Base-by-base conservation (phyloP, 2,888 invertebrate species). In the Pollenia labialis region DNA sequence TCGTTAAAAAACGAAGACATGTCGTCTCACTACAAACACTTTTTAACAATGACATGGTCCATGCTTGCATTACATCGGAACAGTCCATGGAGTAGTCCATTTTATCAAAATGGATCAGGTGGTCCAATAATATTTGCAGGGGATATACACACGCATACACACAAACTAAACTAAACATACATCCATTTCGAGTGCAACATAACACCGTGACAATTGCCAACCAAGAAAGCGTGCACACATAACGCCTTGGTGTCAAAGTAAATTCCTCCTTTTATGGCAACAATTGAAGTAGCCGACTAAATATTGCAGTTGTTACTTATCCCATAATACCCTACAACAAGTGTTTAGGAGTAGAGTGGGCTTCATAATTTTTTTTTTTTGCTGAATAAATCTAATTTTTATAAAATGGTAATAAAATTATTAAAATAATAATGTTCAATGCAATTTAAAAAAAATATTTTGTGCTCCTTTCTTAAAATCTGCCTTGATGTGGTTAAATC, bases 201-300 rank as follows among this genome's bases (percentile, higher is more conserved):
- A 76, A 74, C 81, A 87, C 87, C 87, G 87, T 84, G 87, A 88
- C 86, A 88, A 85, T 85, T 82, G 85, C 80, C 42, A 83, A 71
- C 87, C 74, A 74, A 80, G 72, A 81, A 87, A 87, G 87, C 77
- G 81, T 84, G 80, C 77, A 81, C 85, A 88, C 71, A 85, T 82
- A 85, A 88, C 81, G 87, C 88, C 87, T 87, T 85, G 83, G 89
- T 89, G 89, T 88, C 88, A 89, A 88, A 87, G 88, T 88, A 87
- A 88, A 88, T 85, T 86, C 88, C 75, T 84, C 88, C 89, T 86
- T 89, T 89, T 89, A 89, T 87, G 87, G 89, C 75, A 66, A 66
- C 87, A 72, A 88, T 89, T 89, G 89, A 88, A 87, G 88, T 89
- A 88, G 88, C 89, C 89, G 89, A 85, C 83, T 40, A 69, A 75